These are phyloP conservation scores for Orthosia cruda DNA, from an alignment of 2,888 invertebrate species.

Conservation along the genomic window DNA sequence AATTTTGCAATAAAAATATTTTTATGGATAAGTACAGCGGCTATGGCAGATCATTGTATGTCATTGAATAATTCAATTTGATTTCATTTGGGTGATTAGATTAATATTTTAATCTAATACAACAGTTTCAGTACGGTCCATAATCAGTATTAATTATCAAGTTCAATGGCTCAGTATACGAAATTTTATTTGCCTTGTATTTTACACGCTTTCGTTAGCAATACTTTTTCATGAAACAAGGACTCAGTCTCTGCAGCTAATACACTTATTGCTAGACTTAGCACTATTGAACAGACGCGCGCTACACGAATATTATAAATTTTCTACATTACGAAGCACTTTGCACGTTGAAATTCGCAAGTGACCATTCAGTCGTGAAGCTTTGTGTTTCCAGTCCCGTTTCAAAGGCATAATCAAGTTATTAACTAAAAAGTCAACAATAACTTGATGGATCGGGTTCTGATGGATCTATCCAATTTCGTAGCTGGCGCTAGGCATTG, in stretches of 20 bases:
- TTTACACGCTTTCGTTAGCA: background rate
- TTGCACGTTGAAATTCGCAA: slow-evolving; percentile 16
- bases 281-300: background rate
- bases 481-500: slow-evolving; percentile 34
- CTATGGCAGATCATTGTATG: too few relatives aligned
- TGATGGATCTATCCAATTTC: slow-evolving; percentile 66
- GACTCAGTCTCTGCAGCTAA: slow-evolving; percentile 1
- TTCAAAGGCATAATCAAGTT: slow-evolving; percentile 49
- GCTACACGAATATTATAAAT: background rate
- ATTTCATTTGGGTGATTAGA: too few relatives aligned
- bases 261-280: background rate
- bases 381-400: slow-evolving; percentile 46
- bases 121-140: background rate
- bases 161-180: background rate
- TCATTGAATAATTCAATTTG: too few relatives aligned
- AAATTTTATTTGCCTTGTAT: background rate
- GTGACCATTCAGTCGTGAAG: slow-evolving; percentile 27
- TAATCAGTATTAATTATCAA: background rate
- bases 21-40: too few relatives aligned
- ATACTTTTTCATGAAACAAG: background rate
- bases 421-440: slow-evolving; percentile 64
- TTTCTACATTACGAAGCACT: slow-evolving; percentile 12
- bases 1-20: too few relatives aligned
- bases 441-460: slow-evolving; percentile 59
- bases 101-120: too few relatives aligned